Percentiles rank a stretch among this genome's conserved stretches.
Conservation (phyloP, 1,140 invertebrate species). For the Macrotrachela quadricornifera region DNA sequence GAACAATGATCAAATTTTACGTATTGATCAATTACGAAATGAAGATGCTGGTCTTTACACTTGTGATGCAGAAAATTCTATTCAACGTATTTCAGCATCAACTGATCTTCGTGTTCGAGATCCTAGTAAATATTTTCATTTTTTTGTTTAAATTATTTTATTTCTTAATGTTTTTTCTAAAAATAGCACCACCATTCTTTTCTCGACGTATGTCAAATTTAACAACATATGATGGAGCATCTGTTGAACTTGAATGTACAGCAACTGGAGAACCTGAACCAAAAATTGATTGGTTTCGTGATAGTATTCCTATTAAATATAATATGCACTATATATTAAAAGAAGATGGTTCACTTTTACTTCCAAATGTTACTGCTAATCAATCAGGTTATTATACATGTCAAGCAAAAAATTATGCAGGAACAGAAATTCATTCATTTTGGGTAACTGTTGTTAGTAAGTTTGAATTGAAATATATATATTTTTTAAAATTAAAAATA, state of each 20-base stretch:
- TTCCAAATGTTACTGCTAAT: background rate
- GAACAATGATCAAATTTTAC: constrained; percentile 2
- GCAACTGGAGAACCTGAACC: constrained; percentile 2
- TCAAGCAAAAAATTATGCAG: constrained; percentile 1
- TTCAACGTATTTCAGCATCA: background rate
- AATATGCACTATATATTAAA: background rate
- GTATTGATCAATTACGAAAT: background rate
- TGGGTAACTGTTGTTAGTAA: background rate
- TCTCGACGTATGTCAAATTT: background rate
- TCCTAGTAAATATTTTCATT: background rate
- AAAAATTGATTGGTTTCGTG: constrained; percentile 1
- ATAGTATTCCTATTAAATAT: background rate
- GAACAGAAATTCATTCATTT: background rate
- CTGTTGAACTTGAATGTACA: background rate
- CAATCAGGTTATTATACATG: constrained; percentile 4
- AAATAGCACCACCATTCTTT: background rate
- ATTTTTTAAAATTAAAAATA: background rate
- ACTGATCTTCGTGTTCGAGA: background rate
- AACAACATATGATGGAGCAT: background rate
- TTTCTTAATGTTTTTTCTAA: background rate
- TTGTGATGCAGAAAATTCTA: background rate
- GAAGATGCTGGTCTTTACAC: background rate
- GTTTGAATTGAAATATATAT: background rate
- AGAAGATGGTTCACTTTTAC: background rate
- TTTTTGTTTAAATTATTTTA: background rate